Percentiles rank a stretch among this genome's conserved stretches.
phyloP scores from a whole-genome alignment of 1,140 invertebrate species.

The Eueides isabella region DNA sequence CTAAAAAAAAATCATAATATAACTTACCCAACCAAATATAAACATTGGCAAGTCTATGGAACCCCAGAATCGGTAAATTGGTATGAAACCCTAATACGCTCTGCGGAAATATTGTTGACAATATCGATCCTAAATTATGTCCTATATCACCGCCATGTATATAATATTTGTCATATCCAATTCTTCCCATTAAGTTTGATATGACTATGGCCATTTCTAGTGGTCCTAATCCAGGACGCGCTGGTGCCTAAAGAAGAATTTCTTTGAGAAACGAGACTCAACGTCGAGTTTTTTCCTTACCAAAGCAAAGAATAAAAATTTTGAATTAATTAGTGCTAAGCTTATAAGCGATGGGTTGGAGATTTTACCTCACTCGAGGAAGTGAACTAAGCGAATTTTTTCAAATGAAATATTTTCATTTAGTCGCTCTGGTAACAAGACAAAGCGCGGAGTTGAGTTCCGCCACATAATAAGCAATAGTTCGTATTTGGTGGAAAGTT shows the following conservation, averaged over 20 bases:
- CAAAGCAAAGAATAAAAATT: too few relatives aligned
- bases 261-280: too few relatives aligned
- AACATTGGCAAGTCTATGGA: slow-evolving; percentile 42
- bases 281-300: too few relatives aligned
- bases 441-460: too few relatives aligned
- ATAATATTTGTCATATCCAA: slow-evolving; percentile 89
- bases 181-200: slow-evolving; percentile 90
- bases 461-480: too few relatives aligned
- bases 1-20: not conserved
- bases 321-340: too few relatives aligned
- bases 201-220: slow-evolving; percentile 88
- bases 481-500: too few relatives aligned
- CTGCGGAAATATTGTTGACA: slow-evolving; percentile 88
- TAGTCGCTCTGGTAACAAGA: too few relatives aligned
- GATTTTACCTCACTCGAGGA: too few relatives aligned
- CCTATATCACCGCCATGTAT: slow-evolving; percentile 94
- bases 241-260: slow-evolving; percentile 73
- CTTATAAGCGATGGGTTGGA: too few relatives aligned
- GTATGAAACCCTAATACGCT: slow-evolving; percentile 84
- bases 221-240: slow-evolving; percentile 84
- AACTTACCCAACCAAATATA: slow-evolving; percentile 51
- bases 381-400: not conserved
- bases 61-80: slow-evolving; percentile 54
- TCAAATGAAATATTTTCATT: too few relatives aligned
- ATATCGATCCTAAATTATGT: slow-evolving; percentile 81